Base-by-base conservation (phyloP, 2,113 vertebrate species). In the Sterrhoptilus dennistouni region DNA sequence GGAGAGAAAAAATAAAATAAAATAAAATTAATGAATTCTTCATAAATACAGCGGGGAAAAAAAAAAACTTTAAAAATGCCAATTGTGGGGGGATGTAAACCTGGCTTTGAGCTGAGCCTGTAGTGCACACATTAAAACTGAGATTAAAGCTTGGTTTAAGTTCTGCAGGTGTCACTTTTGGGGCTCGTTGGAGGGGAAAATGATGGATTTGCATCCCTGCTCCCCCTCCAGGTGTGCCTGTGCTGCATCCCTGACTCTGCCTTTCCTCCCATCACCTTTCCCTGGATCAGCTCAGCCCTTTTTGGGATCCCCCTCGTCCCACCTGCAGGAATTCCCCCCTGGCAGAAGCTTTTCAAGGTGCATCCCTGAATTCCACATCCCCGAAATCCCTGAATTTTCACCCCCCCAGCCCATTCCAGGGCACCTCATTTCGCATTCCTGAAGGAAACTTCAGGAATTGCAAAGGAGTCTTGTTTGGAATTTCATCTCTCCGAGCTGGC, bases 401-500 rank as follows among this genome's bases (percentile, higher is more conserved):
- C 35, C 2, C 4, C 60, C 77, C 18, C 78, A 22, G 65, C 12
- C 44, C 20, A 0, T 45, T 28, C 80, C 35, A 4, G 74, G 65
- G 50, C 18, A 10, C 4, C 79, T 68, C 47, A 13, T 45, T 85
- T 31, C 2, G 2, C 35, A 74, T 95, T 95, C 90, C 44, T 7
- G 40, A 45, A 81, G 88, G 35, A 20, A 92, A 61, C 89, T 91
- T 91, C 11, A 27, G 4, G 88, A 87, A 91, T 92, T 83, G 70
- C 83, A 44, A 11, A 90, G 61, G 22, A 68, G n/a, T 8, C 71
- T 79, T 36, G 50, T 83, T 96, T 84, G 81, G 78, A 82, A 83
- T 42, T 65, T 42, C 47, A 19, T 61, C 74, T 96, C 70, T 80
- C 75, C n/a, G 44, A 88, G 89, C 89, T 36, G 61, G 89, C 87